phyloP scores from a whole-genome alignment of 1,140 invertebrate species.

The Drosophila nasuta region DNA sequence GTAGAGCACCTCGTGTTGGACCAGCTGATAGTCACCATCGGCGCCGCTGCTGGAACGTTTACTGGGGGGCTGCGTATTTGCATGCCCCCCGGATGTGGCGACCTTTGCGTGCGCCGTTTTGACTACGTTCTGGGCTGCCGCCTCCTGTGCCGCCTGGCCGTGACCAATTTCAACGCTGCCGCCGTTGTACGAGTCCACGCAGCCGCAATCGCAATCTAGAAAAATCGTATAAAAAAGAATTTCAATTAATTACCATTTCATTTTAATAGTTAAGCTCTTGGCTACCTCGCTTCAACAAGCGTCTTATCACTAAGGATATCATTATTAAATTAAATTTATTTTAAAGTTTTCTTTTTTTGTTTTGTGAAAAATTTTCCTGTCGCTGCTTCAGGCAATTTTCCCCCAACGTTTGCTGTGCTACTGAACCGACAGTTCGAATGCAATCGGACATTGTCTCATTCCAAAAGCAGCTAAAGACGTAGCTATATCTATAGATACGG shows the following conservation, averaged over 20 bases:
- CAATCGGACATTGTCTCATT: conserved; percentile 38
- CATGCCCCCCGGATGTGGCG: conserved; percentile 84
- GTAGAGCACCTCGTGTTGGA: conserved; percentile 99
- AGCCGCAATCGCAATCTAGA: conserved; percentile 84
- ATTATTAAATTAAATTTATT: conserved; percentile 29
- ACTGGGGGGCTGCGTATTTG: conserved; percentile 84
- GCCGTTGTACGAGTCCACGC: conserved; percentile 75
- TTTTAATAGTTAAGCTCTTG: neutral
- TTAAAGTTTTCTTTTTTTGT: neutral
- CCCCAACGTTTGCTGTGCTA: conserved; percentile 45
- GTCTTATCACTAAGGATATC: conserved; percentile 58
- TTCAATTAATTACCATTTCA: neutral
- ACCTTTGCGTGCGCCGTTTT: conserved; percentile 85
- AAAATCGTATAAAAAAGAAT: neutral
- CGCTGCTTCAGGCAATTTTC: conserved; percentile 55
- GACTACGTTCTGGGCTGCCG: conserved; percentile 43
- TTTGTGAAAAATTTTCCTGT: conserved; percentile 45
- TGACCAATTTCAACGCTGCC: conserved; percentile 50
- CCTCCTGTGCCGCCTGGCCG: conserved; percentile 52
- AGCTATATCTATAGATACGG: conserved; percentile 30
- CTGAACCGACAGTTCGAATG: conserved; percentile 46
- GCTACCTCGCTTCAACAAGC: conserved; percentile 52
- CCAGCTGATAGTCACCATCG: conserved; percentile 99
- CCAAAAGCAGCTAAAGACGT: conserved; percentile 29
- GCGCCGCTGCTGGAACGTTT: conserved; percentile 89